Evolutionary conservation across 1,140 invertebrate genomes (phyloP).

Genomic region (Tribolium castaneum): DNA sequence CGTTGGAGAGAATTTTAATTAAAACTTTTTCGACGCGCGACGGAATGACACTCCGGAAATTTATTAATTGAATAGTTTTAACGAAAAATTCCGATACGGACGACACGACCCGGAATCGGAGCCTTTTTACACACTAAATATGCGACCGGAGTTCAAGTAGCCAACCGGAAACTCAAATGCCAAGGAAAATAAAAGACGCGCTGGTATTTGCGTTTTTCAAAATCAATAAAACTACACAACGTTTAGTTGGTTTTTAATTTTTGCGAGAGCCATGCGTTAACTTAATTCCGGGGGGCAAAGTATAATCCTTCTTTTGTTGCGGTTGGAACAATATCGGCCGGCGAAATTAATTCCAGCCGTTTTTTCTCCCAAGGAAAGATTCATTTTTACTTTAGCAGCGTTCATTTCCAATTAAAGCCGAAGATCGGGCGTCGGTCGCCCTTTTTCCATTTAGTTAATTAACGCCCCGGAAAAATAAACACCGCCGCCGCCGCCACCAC

Average conservation of each 20-base stretch:
- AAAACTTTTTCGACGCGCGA: neutral
- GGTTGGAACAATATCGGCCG: slow-evolving; percentile 17
- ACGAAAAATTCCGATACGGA: slow-evolving; percentile 2
- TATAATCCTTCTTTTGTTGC: slow-evolving; percentile 26
- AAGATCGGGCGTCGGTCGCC: slow-evolving; percentile 29
- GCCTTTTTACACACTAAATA: no score
- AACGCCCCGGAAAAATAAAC: slow-evolving; percentile 34
- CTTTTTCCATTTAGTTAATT: slow-evolving; percentile 36
- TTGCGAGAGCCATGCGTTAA: neutral
- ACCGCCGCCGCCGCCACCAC: neutral
- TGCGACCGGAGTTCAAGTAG: no score
- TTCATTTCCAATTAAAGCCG: slow-evolving; percentile 34
- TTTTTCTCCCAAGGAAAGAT: neutral
- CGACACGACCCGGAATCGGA: neutral
- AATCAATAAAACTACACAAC: no score
- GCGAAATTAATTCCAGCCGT: slow-evolving; percentile 9
- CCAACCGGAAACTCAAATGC: no score
- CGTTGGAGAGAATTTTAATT: slow-evolving; percentile 3
- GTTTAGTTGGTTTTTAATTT: no score
- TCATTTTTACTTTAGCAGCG: slow-evolving; percentile 17
- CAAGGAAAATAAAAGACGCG: no score
- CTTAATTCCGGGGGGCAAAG: neutral
- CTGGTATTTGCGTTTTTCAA: no score
- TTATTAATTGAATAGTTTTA: slow-evolving; percentile 32
- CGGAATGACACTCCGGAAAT: slow-evolving; percentile 4